Percentiles rank a stretch among this genome's conserved stretches.
phyloP scores from a whole-genome alignment of 2,797 vertebrate species.

The Acrossocheilus fasciatus region DNA sequence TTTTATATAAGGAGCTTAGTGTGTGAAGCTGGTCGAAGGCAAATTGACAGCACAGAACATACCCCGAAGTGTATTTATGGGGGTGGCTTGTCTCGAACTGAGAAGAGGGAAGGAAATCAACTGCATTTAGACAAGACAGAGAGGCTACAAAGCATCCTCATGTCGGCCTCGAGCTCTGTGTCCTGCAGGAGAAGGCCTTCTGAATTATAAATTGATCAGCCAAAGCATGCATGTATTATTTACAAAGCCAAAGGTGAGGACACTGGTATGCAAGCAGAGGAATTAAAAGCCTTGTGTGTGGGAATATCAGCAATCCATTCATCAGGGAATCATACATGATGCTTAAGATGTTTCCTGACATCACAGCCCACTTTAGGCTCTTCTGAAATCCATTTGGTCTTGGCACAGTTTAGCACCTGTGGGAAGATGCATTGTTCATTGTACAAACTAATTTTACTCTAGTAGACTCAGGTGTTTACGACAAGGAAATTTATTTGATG shows the following conservation, averaged over 20 bases:
- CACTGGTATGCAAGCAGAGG: conserved; percentile 66
- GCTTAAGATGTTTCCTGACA: background rate
- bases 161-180: conserved; percentile 48
- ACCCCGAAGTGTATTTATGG: background rate
- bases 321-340: background rate
- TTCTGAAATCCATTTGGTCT: background rate
- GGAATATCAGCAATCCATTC: background rate
- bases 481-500: background rate
- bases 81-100: conserved; percentile 20
- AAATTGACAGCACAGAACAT: conserved; percentile 13
- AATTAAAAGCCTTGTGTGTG: background rate
- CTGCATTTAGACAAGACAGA: conserved; percentile 49
- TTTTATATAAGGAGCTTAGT: background rate
- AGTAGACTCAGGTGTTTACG: background rate
- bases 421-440: background rate
- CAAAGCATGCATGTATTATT: conserved; percentile 84
- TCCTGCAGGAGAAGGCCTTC: conserved; percentile 63
- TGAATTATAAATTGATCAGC: conserved; percentile 86
- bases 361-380: background rate
- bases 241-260: conserved; percentile 82
- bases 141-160: conserved; percentile 36
- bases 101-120: conserved; percentile 27
- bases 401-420: background rate
- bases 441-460: background rate
- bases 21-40: background rate